A percentile compares a stretch with the other conserved stretches of the same genome.
phyloP scores from a whole-genome alignment of 2,113 vertebrate species.

The Neotoma lepida region DNA sequence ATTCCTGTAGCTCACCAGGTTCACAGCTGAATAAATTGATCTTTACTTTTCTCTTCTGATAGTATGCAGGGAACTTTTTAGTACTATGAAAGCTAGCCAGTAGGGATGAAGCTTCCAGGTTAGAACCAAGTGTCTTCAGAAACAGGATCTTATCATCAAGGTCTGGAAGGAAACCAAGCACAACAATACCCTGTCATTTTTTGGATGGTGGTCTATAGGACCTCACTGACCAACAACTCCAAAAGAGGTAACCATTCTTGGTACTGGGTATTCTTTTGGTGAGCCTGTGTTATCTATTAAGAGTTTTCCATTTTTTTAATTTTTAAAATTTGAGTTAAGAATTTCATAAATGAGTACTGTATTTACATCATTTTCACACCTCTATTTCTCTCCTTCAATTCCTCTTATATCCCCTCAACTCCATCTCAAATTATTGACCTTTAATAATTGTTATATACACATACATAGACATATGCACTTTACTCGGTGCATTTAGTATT shows the following conservation, averaged over 20 bases:
- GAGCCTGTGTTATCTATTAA: not conserved
- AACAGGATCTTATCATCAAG: not conserved
- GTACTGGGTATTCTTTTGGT: not conserved
- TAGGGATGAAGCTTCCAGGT: not conserved
- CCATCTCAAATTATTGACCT: not conserved
- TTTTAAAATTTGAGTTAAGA: not conserved
- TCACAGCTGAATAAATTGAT: not conserved
- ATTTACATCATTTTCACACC: not conserved
- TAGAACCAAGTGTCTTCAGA: not conserved
- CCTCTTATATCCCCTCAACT: not conserved
- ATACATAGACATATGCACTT: not conserved
- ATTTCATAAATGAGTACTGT: not conserved
- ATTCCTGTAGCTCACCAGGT: not conserved
- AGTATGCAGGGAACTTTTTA: no score
- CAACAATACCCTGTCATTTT: not conserved
- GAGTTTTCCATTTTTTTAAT: not conserved
- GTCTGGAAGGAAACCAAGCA: not conserved
- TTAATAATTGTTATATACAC: not conserved
- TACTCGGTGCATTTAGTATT: not conserved
- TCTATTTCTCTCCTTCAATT: not conserved
- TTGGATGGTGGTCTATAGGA: rapidly evolving
- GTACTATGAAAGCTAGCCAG: not conserved
- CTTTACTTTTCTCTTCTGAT: not conserved
- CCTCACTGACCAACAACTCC: not conserved
- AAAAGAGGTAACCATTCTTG: not conserved